Base-by-base conservation (phyloP, 2,888 invertebrate genomes). In the Scelioninae gen. 2 region DNA sequence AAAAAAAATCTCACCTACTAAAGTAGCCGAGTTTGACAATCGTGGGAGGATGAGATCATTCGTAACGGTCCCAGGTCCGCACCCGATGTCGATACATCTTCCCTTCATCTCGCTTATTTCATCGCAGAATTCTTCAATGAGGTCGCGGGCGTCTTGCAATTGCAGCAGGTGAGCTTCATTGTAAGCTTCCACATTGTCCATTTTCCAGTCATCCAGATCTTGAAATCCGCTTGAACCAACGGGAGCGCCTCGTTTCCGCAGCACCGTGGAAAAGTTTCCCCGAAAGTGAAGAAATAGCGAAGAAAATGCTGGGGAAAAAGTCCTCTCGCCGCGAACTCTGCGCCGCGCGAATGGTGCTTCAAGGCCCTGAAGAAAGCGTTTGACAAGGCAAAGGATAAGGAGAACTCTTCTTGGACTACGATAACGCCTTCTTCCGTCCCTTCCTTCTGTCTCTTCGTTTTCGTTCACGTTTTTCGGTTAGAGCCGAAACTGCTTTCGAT, bases 61-160 rank as follows among this genome's bases (percentile, higher is more conserved):
- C 0, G 91, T 90, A 9, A 93, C 91, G 78, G 91, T 90, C 0
- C 94, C 93, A 33, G 92, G 91, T 0, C 93, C 94, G 73, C 92
- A 92, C 0, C 94, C 94, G 35, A 94, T 88, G 79, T 94, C 94
- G 39, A 88, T 78, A 48, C 87, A 85, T 37, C 70, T 80, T 4
- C 86, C 86, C 22, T 73, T 65, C 84, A 86, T 85, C 43, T 78
- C 76, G 0, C 77, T 78, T 22, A 85, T 83, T 75, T 86, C 85
- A 43, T 82, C 81, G n/a, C 80, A 79, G 81, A 91, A 93, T 79
- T 92, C 91, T 31, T 91, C 88, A 48, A 94, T 83, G 9, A 92
- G 89, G 71, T 90, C 89, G 0, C 88, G 82, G 6, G 92, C 90
- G 81, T 92, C 92, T 16, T 90, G 88, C 73, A 90, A 90, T 83